These are phyloP conservation scores for Periparus ater DNA, from an alignment of 2,797 vertebrate genomes.

Conservation along the genomic window DNA sequence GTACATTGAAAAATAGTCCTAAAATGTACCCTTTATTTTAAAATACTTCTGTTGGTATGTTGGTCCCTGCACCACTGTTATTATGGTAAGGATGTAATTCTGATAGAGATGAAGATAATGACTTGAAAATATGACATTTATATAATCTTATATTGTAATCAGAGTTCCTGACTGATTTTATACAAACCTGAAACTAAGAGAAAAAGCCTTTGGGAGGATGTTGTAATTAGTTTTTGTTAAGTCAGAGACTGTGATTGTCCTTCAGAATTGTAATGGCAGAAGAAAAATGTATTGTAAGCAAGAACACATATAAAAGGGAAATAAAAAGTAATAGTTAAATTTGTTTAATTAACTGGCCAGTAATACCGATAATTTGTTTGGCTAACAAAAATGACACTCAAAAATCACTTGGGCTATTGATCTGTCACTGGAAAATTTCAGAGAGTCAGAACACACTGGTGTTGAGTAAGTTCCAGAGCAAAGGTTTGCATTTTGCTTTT, in stretches of 20 bases:
- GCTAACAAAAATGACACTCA: background rate
- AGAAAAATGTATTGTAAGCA: background rate
- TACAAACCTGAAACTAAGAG: background rate
- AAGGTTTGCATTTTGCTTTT: background rate
- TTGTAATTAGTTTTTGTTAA: background rate
- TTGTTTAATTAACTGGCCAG: background rate
- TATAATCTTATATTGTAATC: background rate
- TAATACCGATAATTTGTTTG: background rate
- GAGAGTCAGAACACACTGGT: background rate
- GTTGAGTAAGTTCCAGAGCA: background rate
- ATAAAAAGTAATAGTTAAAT: background rate
- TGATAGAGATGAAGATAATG: background rate
- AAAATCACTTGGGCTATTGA: background rate
- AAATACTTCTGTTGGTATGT: background rate
- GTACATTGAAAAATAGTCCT: background rate
- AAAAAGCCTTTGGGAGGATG: background rate
- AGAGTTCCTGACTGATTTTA: background rate
- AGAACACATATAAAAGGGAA: background rate
- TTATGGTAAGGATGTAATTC: background rate
- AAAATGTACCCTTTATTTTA: background rate
- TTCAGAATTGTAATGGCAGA: background rate
- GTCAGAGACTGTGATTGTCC: background rate
- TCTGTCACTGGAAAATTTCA: background rate
- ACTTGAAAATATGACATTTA: background rate
- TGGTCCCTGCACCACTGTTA: background rate